Evolutionary conservation across 1,140 invertebrate genomes (phyloP), one percentile per base, ranked within the genome.

Genomic region (Sipha flava): DNA sequence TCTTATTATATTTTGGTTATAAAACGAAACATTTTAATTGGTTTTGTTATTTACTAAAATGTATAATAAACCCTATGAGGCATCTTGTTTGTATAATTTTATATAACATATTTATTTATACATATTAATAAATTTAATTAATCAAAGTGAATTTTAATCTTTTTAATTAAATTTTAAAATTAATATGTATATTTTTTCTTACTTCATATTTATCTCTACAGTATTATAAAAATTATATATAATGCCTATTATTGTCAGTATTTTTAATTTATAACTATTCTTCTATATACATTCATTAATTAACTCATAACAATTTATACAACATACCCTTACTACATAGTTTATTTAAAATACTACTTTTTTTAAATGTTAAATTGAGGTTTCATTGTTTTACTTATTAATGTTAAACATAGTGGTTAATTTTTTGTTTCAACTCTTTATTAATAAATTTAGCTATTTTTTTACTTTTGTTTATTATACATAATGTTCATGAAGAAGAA

Each of bases 381-480:
- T 43, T 66, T 66, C 7, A 12, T 68, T 68, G 7, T 26, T 70
- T 68, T 18, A 23, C 43, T 66, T 64, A n/a, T 40, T 40, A 66
- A 66, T 66, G 68, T 72, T 43, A 47, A 29, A 47, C n/a, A 16
- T 16, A 34, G 3, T 34, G 29, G 26, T 75, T 57, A 64, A 16
- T 57, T 57, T 26, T 57, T 75, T 57, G 34, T 75, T 75, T 68
- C 40, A 57, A 40, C 14, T 59, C 40, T 57, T 59, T 77, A 57
- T 31, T 21, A 23, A 70, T 54, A 16, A 59, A 43, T 29, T 7
- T 6, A 59, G n/a, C 43, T 77, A 37, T 77, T 77, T 77, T 73
- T 40, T 43, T 75, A 75, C 49, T 75, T 70, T 47, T 45, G 26
- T 70, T 66, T 66, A 66, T 43, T 70, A 7, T 47, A 70, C 66